Conservation (phyloP, 2,113 vertebrate species). For the Pelecanus crispus region DNA sequence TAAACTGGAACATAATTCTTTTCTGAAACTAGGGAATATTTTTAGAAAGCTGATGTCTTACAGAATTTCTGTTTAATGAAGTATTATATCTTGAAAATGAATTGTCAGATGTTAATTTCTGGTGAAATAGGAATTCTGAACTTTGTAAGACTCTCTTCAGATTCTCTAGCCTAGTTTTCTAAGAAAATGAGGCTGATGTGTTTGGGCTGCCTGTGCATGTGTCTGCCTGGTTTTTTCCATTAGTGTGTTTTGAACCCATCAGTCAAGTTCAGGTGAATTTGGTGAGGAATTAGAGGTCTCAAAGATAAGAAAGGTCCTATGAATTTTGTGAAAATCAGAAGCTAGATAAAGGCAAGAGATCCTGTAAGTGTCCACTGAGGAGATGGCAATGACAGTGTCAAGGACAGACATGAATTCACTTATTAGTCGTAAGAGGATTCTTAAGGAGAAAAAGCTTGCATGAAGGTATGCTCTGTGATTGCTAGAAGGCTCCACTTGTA, state of each 20-base stretch:
- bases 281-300: neutral
- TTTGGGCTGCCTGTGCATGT: neutral
- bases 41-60: neutral
- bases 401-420: neutral
- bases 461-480: neutral
- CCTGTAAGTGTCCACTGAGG: neutral
- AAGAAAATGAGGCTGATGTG: neutral
- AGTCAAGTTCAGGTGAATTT: neutral
- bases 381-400: neutral
- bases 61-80: neutral
- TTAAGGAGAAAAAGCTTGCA: neutral
- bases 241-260: neutral
- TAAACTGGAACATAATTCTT: neutral
- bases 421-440: neutral
- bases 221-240: neutral
- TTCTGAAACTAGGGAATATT: neutral
- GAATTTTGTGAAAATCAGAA: neutral
- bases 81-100: neutral
- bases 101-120: neutral
- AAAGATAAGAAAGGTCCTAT: neutral
- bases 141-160: neutral
- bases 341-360: neutral
- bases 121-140: neutral
- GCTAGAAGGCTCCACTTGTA: neutral
- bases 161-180: neutral